These are phyloP conservation scores for Syngnathus acus DNA, from an alignment of 2,797 vertebrate species.

Conservation along the genomic window DNA sequence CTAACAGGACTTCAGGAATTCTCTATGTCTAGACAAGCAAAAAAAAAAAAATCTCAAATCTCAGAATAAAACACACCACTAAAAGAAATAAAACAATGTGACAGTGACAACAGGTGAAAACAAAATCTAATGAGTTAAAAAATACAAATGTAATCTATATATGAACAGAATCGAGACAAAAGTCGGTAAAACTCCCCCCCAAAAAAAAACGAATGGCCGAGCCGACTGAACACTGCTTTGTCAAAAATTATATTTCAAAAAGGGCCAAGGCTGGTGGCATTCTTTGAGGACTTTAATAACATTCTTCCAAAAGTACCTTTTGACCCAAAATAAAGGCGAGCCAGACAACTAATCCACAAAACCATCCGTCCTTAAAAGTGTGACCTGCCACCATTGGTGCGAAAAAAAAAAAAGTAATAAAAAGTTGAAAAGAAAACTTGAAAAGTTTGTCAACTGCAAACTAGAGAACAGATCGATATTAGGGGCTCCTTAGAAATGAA, in stretches of 20 bases:
- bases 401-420: too few species aligned
- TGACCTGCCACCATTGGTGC: not conserved
- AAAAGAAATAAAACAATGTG: not conserved
- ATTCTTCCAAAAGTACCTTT: slow-evolving; percentile 39
- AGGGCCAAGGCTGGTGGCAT: slow-evolving; percentile 50
- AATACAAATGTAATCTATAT: too few species aligned
- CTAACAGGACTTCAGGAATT: too few species aligned
- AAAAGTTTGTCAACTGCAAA: not conserved
- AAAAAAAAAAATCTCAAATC: too few species aligned
- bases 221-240: slow-evolving; percentile 29
- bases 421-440: too few species aligned
- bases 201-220: slow-evolving; percentile 40
- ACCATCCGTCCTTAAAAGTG: not conserved
- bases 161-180: not conserved
- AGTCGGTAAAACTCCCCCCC: slow-evolving; percentile 18
- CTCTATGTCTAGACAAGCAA: too few species aligned
- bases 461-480: not conserved
- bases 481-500: not conserved
- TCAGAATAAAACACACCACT: too few species aligned
- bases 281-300: slow-evolving; percentile 41
- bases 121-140: too few species aligned
- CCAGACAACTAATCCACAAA: slow-evolving; percentile 4
- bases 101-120: too few species aligned
- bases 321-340: slow-evolving; percentile 16
- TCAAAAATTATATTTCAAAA: slow-evolving; percentile 37